Conservation (phyloP, 2,113 vertebrate species). For the cattle (Bos taurus) region ARS-UCD2.0 NC_037330.1:113221501-113222000, state of each 20-base stretch:
- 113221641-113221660: background rate
- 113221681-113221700: background rate
- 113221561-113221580: background rate
- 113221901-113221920: background rate
- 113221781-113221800: background rate
- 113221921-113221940: too few species aligned
- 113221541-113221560: background rate
- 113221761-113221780: background rate
- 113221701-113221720: background rate
- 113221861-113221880: background rate
- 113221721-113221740: background rate
- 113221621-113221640: background rate
- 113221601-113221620: background rate
- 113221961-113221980: background rate
- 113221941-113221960: rapidly evolving
- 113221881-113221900: background rate
- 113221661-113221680: background rate
- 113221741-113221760: background rate
- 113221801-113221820: background rate
- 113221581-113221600: background rate
- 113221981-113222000: background rate
- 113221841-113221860: background rate
- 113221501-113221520: background rate
- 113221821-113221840: background rate
- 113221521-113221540: background rate